Base-by-base conservation (phyloP, 2,797 vertebrate genomes). In the Fringilla coelebs region DNA sequence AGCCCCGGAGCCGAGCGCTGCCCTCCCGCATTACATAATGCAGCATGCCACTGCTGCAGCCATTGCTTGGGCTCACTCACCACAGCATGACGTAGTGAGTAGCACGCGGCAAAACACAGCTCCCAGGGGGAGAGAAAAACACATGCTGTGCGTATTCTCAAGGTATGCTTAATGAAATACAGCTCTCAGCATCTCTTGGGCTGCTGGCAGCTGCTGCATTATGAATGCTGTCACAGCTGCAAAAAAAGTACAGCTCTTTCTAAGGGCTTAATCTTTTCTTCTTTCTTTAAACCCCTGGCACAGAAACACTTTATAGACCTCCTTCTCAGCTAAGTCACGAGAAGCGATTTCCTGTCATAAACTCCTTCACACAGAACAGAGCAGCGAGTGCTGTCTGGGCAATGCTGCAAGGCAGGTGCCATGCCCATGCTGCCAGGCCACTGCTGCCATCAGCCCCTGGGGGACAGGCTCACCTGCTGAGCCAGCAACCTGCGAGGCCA, bases 111-210 rank as follows among this genome's bases (percentile, higher is more conserved):
- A 85, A 83, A 89, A 87, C 31, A 83, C 52, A 74, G 5, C 32
- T 94, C 74, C 78, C 72, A 17, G 60, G 0, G 21, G 61, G 89
- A 41, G 26, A 36, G 7, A 28, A 57, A 52, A 61, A 13, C 82
- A 87, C 87, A 80, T 34, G 75, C 86, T 85, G 61, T 62, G 61
- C 1, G 40, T 94, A 79, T 88, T 85, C 78, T 74, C 41, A 77
- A 92, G 81, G 86, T 82, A 92, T 6, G 10, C 74, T 76, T 96
- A 93, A 95, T 71, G 84, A 91, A 87, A 93, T 26, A 82, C 57
- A 89, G 84, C 72, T 71, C 94, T 90, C 90, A 45, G 78, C 95
- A 90, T 88, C 84, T 58, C 75, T 34, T 10, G 5, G 62, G 75
- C 84, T 89, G 90, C 78, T 80, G 65, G 78, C 93, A 92, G 90